Base-by-base conservation (phyloP, 2,888 invertebrate species). In the Mythimna pallens region DNA sequence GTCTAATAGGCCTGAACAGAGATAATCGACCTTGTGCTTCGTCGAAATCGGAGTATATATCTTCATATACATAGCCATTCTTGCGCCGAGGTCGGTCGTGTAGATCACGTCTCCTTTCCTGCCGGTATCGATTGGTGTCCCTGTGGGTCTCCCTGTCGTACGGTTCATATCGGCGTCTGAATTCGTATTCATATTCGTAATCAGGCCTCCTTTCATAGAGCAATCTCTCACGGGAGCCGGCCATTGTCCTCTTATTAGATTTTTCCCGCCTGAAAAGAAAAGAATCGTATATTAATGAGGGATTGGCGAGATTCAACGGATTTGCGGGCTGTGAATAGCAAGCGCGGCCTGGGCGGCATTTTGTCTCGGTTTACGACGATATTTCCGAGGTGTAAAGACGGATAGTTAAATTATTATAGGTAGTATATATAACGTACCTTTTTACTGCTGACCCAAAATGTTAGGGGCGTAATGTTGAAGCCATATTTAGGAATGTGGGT, bases 1-100 rank as follows among this genome's bases (percentile, higher is more conserved):
- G 96, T 87, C 95, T 92, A 73, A 96, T 96, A 34, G 96, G 96
- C 86, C 95, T 90, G 86, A 96, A 96, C 50, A 96, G 86, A 7
- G 96, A 96, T 30, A 96, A 73, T 2, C 94, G 89, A 5, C 96
- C 96, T 88, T 96, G 96, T 9, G 95, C 95, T 88, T 96, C 96
- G 65, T 96, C 96, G 81, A 95, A 96, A 81, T 96, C 96, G 36
- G 96, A 96, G 78, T 96, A 96, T 55, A 96, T 95, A 80, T 96
- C 96, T 91, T 96, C 96, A 83, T 94, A 96, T 20, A 96, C 96
- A 81, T 94, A 96, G 2, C 96, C 96, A 74, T 96, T 96, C 84
- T 93, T 95, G 57, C 96, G 89, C 86, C 92, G 89, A 10, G 94
- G 94, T 81, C 92, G 87, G 40, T 90, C 90, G 73, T 79, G 80